phyloP scores from a whole-genome alignment of 2,113 vertebrate genomes.

The Gavia stellata region DNA sequence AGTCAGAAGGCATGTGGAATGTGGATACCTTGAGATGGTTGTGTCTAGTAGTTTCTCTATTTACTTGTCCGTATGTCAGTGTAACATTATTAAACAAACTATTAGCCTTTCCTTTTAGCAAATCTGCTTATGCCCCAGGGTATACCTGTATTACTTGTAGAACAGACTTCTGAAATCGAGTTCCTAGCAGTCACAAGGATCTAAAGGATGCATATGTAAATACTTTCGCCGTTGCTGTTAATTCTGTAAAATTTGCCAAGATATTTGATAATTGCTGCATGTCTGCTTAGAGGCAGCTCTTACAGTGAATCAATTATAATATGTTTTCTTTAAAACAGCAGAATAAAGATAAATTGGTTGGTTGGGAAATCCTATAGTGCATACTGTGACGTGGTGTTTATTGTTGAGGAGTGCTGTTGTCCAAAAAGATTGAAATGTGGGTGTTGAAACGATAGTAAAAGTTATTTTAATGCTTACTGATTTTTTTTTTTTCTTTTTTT shows the following conservation, averaged over 20 bases:
- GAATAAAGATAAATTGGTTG: not conserved
- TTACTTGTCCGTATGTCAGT: not conserved
- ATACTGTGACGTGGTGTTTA: not conserved
- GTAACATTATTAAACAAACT: not conserved
- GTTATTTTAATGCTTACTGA: not conserved
- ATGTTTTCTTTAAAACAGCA: not conserved
- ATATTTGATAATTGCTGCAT: not conserved
- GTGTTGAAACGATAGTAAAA: not conserved
- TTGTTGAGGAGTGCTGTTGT: not conserved
- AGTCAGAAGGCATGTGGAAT: not conserved
- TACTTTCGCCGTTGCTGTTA: not conserved
- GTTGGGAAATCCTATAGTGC: not conserved
- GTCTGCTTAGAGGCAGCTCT: not conserved
- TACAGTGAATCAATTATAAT: not conserved
- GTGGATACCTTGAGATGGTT: not conserved
- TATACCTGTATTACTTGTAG: not conserved
- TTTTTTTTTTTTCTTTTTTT: not conserved
- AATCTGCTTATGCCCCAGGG: not conserved
- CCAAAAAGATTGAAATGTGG: not conserved
- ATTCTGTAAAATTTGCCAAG: not conserved
- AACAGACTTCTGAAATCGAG: not conserved
- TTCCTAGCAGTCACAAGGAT: not conserved
- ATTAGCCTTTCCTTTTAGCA: too few relatives aligned
- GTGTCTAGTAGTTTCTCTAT: not conserved
- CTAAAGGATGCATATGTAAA: not conserved